Evolutionary conservation across 2,888 invertebrate genomes (phyloP).

Genomic region (Notocelia uddmanniana): DNA sequence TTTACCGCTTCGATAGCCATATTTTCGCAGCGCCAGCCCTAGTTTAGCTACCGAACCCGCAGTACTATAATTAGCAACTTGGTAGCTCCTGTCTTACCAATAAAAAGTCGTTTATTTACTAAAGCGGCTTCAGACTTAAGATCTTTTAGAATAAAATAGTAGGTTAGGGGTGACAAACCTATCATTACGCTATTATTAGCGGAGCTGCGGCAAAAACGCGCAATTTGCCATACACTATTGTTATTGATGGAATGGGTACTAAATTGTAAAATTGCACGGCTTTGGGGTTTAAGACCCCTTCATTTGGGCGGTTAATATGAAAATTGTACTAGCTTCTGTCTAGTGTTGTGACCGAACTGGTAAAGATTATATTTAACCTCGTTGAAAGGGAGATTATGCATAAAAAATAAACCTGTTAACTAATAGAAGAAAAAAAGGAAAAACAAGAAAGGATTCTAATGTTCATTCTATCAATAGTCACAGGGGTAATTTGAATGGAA

Average conservation of each 20-base stretch:
- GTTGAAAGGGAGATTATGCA: too few relatives aligned
- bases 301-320: slow-evolving; percentile 34
- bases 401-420: not conserved
- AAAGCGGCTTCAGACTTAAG: not conserved
- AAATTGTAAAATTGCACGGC: slow-evolving; percentile 31
- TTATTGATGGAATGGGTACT: slow-evolving; percentile 30
- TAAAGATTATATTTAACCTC: not conserved
- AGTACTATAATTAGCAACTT: slow-evolving; percentile 19
- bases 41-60: slow-evolving; percentile 12
- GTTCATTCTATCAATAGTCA: not conserved
- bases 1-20: slow-evolving; percentile 5
- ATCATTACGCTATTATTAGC: slow-evolving; percentile 35
- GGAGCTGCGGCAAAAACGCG: slow-evolving; percentile 30
- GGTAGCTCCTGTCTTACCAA: not conserved
- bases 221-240: slow-evolving; percentile 32
- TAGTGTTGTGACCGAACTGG: slow-evolving; percentile 5
- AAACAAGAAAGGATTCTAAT: not conserved
- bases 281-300: slow-evolving; percentile 24
- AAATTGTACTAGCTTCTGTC: slow-evolving; percentile 31
- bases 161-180: slow-evolving; percentile 26
- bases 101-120: not conserved
- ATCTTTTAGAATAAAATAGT: not conserved
- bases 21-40: slow-evolving; percentile 7
- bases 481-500: not conserved
- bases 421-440: not conserved